Evolutionary conservation across 1,140 invertebrate genomes (phyloP), one percentile per base, ranked within the genome.

Genomic region (Drosophila tristis): DNA sequence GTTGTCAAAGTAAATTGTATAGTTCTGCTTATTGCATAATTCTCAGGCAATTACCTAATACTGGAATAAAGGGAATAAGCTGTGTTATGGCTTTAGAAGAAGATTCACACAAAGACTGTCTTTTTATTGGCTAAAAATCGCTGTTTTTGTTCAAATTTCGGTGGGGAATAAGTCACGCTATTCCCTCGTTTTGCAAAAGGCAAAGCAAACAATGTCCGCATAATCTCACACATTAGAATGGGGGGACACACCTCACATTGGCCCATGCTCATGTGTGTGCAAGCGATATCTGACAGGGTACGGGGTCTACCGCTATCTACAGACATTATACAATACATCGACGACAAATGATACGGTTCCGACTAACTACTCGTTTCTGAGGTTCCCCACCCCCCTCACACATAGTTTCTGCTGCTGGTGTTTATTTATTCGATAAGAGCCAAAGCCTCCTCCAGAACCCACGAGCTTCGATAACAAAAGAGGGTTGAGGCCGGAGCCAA

Each of bases 241-340:
- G 29, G 55, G 44, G n/a, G 57, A 54, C 72, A 74, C 71, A 74
- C 72, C 66, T 70, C 35, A 57, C 26, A 25, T 45, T 29, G 26
- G 15, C 8, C 7, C 44, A 57, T 29, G n/a, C 11, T 39, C 39
- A 23, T 35, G 9, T 31, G 23, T 31, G 5, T 31, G 20, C 51
- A 54, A 42, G 31, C 25, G 26, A 57, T 57, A 47, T 29, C 43
- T 31, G 11, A 43, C 5, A 20, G 15, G 23, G 51, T 16, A 31
- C 39, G 35, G 65, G 35, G 8, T 50, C 43, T 43, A 57, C 6
- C 50, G 56, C 48, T 63, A 63, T 65, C 56, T 65, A 43, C 77
- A 45, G 50, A 74, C 56, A 77, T 80, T 86, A 71, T 79, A 80
- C 78, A 86, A 86, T 85, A 62, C 29, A 55, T 61, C 35, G 67